Conservation (phyloP, 2,797 vertebrate species). For the Pachyuromys duprasi region DNA sequence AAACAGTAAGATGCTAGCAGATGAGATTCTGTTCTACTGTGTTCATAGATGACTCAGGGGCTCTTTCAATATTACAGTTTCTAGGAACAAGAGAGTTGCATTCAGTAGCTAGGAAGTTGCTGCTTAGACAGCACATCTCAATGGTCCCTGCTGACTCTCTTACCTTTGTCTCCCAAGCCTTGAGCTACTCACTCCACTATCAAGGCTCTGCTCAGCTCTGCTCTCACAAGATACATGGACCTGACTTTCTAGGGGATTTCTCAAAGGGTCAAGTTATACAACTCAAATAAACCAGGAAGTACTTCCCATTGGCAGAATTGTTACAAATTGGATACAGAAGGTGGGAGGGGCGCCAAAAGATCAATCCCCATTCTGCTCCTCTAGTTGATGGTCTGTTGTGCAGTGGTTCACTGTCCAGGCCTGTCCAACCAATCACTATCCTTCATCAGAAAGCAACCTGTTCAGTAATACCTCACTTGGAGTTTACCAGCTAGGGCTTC, state of each 20-base stretch:
- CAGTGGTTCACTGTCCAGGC: neutral
- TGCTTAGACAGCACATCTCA: neutral
- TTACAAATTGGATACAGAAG: neutral
- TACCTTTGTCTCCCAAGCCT: neutral
- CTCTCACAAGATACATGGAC: neutral
- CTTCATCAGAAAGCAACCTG: neutral
- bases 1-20: neutral
- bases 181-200: neutral
- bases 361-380: neutral
- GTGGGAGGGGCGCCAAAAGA: neutral
- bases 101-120: neutral
- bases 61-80: neutral
- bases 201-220: no score
- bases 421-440: neutral
- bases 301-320: neutral
- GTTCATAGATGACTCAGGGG: neutral
- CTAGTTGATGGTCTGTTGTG: neutral
- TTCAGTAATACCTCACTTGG: neutral
- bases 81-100: neutral
- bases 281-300: neutral
- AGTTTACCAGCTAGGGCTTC: neutral
- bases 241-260: neutral
- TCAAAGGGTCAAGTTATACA: neutral
- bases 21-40: neutral
- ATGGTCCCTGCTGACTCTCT: neutral